A percentile compares a stretch with the other conserved stretches of the same genome.
Evolutionary conservation across 1,140 invertebrate genomes (phyloP).

Genomic region (Apis dorsata): DNA sequence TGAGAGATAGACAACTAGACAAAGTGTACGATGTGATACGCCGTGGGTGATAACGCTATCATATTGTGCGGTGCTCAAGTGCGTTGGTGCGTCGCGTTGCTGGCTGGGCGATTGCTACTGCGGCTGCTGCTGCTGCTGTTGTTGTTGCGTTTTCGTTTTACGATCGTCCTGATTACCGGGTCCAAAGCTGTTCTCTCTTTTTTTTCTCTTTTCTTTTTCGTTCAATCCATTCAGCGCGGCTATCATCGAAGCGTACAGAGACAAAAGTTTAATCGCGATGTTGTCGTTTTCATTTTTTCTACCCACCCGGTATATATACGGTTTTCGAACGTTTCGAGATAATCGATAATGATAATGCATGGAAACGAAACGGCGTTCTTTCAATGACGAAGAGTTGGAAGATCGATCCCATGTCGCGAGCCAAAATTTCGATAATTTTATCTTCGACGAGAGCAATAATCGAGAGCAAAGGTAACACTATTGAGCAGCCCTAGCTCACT

Average conservation of each 20-base stretch:
- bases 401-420: not conserved
- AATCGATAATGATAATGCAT: not conserved
- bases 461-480: not conserved
- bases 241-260: slow-evolving; percentile 26
- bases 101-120: slow-evolving; percentile 59
- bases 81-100: slow-evolving; percentile 62
- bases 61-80: slow-evolving; percentile 67
- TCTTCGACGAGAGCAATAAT: not conserved
- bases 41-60: slow-evolving; percentile 48
- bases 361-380: not conserved
- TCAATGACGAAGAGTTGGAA: not conserved
- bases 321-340: not conserved
- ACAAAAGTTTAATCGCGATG: slow-evolving; percentile 6
- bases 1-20: slow-evolving; percentile 59
- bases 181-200: slow-evolving; percentile 49
- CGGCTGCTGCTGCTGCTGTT: slow-evolving; percentile 53
- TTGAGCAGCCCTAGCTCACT: slow-evolving; percentile 46
- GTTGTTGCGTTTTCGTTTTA: slow-evolving; percentile 49
- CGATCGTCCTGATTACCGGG: slow-evolving; percentile 43
- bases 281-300: not conserved
- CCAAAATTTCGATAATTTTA: not conserved
- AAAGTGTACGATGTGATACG: slow-evolving; percentile 45
- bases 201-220: slow-evolving; percentile 30
- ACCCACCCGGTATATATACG: not conserved
- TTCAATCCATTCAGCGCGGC: not conserved